Base-by-base conservation (phyloP, 2,888 invertebrate genomes). In the Crepidodera aurea region DNA sequence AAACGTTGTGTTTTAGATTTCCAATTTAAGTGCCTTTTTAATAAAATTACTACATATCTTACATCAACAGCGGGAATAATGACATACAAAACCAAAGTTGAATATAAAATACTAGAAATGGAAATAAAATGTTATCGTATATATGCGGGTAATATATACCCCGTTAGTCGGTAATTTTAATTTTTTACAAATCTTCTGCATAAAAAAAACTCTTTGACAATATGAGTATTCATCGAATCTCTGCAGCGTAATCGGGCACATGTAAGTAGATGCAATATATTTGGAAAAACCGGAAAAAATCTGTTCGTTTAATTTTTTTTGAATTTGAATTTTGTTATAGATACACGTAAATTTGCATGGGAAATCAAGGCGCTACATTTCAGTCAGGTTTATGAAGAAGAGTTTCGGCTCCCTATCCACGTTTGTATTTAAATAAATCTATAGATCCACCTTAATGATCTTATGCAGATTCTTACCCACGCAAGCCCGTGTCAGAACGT, bases 401-500 rank as follows among this genome's bases (percentile, higher is more conserved):
- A n/a, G n/a, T n/a, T n/a, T n/a, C n/a, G n/a, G 22, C 22, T 22
- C 22, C 22, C 22, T 22, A 22, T 22, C 22, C 22, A 22, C 22
- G 34, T 34, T 29, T 29, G 29, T 8, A 10, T 29, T 29, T 29
- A 34, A 34, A 34, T 34, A 34, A 13, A 34, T 13, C 34, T 34
- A 13, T 40, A 40, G 1, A 63, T 61, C 53, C 62, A 62, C 66
- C 68, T 69, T 72, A 72, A 74, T 72, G 69, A 73, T 69, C 71
- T 68, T 73, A 76, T 76, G 75, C 74, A 76, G 74, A 77, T 75
- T 60, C 64, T 70, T n/a, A 54, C 63, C 63, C 56, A 62, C 66
- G 62, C 62, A 22, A 56, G 50, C 60, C 51, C 51, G 40, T 53
- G 40, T 13, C 53, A 51, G 19, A 44, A 19, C 56, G 46, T 71